Base-by-base conservation (phyloP, 2,888 invertebrate species). In the Cerceris ruficornis region DNA sequence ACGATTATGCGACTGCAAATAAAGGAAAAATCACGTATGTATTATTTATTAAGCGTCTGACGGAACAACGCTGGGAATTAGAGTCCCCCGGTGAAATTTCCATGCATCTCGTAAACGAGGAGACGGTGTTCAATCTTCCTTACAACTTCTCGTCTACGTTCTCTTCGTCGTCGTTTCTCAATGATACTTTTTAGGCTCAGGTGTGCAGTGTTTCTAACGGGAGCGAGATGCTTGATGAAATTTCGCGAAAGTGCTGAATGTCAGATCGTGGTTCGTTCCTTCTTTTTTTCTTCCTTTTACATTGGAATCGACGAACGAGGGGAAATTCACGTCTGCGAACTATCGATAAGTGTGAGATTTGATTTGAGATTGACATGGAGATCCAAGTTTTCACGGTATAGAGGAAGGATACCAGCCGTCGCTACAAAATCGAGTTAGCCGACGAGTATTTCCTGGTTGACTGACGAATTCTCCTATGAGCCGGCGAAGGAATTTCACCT, bases 331-430 rank as follows among this genome's bases (percentile, higher is more conserved):
- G 28, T 28, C 28, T 28, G 28, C 28, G 46, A 46, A 46, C 46
- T 46, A 46, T 8, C 50, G 55, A 17, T 57, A 7, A 8, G 28
- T 8, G 28, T 8, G 55, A 17, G 17, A 54, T 78, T 59, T 28
- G 59, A 67, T 67, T 69, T 46, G 15, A 77, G 69, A 73, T 68
- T 80, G 70, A 73, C 43, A 66, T 39, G 64, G 57, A 69, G 57
- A 80, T 80, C 60, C 64, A 71, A 57, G 15, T 59, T 75, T 55
- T 42, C 9, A n/a, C 7, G 54, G 55, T 9, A 52, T 58, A 15
- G 17, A 11, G 13, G 39, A 62, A 54, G 28, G 50, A 55, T 52
- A 55, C 43, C n/a, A 39, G 49, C 49, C 57, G 59, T 42, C 46
- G n/a, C 13, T 39, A 39, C n/a, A 50, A 28, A 76, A 73, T 13